Conservation (phyloP, 2,113 vertebrate species). For the Ctenodactylus gundi region DNA sequence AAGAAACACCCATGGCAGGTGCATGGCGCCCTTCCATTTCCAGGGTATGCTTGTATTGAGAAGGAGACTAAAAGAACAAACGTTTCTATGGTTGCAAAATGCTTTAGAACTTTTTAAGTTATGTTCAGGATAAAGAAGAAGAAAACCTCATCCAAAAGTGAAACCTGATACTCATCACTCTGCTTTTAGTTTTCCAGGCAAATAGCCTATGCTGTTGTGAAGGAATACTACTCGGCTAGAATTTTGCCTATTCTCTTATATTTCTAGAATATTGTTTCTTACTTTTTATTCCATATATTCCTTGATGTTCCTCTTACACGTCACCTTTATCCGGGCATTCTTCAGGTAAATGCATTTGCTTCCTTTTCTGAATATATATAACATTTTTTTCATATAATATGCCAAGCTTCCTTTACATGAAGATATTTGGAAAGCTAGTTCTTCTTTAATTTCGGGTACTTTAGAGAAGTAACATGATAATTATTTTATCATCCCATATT, state of each 20-base stretch:
- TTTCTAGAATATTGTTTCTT: not conserved
- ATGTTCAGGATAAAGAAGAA: not conserved
- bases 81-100: not conserved
- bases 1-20: not conserved
- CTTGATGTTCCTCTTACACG: not conserved
- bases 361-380: not conserved
- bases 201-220: accelerated
- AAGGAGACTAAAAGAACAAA: not conserved
- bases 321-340: not conserved
- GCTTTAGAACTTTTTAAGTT: not conserved
- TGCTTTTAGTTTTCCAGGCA: not conserved
- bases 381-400: not conserved
- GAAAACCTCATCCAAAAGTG: not conserved
- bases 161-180: not conserved
- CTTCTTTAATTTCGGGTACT: not conserved
- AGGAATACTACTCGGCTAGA: not conserved
- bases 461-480: not conserved
- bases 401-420: not conserved
- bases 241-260: not conserved
- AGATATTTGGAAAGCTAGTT: not conserved
- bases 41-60: not conserved
- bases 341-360: not conserved
- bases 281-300: not conserved
- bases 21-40: not conserved
- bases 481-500: not conserved